Percentiles rank a stretch among this genome's conserved stretches.
Conservation (phyloP, 92 coral and sea anemone species). For the Actinernus sp. region DNA sequence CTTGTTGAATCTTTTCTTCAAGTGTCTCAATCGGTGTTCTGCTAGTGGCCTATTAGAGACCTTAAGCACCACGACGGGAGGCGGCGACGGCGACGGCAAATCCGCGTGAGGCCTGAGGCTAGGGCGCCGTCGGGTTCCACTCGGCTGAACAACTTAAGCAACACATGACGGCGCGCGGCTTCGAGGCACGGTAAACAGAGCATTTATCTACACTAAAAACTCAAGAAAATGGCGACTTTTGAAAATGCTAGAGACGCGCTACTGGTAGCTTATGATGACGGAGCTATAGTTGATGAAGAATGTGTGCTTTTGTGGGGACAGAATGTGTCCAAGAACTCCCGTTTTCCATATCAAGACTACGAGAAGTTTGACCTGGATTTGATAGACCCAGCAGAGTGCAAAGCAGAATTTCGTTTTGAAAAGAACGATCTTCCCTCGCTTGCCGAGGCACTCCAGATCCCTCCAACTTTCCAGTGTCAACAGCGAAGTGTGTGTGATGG, state of each 20-base stretch:
- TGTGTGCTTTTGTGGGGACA: conserved; percentile 27
- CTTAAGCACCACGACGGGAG: background rate
- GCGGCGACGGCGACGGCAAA: background rate
- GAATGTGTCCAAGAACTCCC: conserved; percentile 35
- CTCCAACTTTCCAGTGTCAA: conserved; percentile 19
- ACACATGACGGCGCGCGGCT: background rate
- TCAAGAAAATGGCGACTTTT: conserved; percentile 15
- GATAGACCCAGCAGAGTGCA: conserved; percentile 48
- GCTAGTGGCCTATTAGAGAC: background rate
- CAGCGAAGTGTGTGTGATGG: conserved; percentile 47
- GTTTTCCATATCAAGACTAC: conserved; percentile 41
- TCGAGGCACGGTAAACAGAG: background rate
- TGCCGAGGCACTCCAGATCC: conserved; percentile 40
- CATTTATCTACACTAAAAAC: background rate
- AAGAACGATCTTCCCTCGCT: conserved; percentile 29
- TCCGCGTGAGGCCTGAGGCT: background rate
- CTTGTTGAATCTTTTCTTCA: too few relatives aligned
- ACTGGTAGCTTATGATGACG: conserved; percentile 12
- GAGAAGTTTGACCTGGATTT: conserved; percentile 8
- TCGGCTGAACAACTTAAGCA: background rate
- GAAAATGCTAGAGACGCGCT: conserved; percentile 28
- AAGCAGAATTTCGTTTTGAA: conserved; percentile 41
- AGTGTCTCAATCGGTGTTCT: too few relatives aligned
- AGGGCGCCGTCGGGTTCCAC: background rate
- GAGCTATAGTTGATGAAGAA: conserved; percentile 32